These are phyloP conservation scores for Actinia tenebrosa DNA, from an alignment of 64 coral and sea anemone species.

Conservation along the genomic window DNA sequence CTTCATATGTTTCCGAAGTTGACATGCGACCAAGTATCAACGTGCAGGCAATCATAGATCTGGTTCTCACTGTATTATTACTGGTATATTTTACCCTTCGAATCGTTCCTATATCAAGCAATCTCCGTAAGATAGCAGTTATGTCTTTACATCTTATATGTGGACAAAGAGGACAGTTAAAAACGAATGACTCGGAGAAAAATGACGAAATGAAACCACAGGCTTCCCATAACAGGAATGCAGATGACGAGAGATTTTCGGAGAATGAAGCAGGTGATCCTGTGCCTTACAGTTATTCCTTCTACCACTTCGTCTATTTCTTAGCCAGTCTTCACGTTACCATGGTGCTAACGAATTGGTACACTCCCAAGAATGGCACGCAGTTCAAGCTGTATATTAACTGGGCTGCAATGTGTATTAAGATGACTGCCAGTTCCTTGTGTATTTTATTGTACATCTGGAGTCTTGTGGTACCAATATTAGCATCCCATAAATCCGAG, in stretches of 20 bases:
- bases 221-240: not conserved
- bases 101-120: constrained; percentile 37
- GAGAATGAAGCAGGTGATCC: not conserved
- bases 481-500: not conserved
- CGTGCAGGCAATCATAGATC: constrained; percentile 79
- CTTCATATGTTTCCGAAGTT: constrained; percentile 73
- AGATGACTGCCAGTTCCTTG: constrained; percentile 84
- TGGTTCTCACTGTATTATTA: constrained; percentile 40
- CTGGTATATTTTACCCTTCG: constrained; percentile 83
- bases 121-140: constrained; percentile 30
- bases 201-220: not conserved
- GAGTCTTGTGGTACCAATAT: constrained; percentile 34
- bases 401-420: constrained; percentile 97
- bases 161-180: constrained; percentile 14
- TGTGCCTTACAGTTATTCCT: constrained; percentile 81
- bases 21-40: constrained; percentile 94
- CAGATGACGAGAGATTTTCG: constrained; percentile 10
- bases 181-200: not conserved
- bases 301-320: constrained; percentile 81
- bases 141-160: constrained; percentile 37
- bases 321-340: constrained; percentile 77
- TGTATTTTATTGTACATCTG: constrained; percentile 84
- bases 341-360: constrained; percentile 94
- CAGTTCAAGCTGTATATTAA: constrained; percentile 83
- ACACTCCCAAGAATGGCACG: constrained; percentile 75